Percentiles rank a stretch among this genome's conserved stretches.
Conservation (phyloP, 2,797 vertebrate genomes). For the Acropternis orthonyx region DNA sequence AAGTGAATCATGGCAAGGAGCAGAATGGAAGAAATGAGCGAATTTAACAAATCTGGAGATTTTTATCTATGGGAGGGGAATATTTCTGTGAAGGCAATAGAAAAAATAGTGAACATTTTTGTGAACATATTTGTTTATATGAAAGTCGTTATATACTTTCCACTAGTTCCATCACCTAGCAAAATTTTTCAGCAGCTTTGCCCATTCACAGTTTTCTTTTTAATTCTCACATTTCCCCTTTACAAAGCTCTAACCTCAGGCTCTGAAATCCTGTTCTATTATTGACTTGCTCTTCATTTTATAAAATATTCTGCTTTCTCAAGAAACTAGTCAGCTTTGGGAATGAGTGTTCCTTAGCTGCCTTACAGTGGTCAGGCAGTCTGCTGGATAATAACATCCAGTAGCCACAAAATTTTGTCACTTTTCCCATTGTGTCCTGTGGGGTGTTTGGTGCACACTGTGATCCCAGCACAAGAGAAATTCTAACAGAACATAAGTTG, state of each 20-base stretch:
- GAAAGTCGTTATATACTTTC: background rate
- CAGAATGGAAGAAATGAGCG: background rate
- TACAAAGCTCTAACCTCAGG: background rate
- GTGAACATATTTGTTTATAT: background rate
- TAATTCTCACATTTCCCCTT: background rate
- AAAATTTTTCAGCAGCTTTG: background rate
- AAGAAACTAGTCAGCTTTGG: background rate
- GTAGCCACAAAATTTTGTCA: background rate
- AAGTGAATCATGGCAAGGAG: background rate
- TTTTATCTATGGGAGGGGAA: background rate
- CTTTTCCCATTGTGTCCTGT: background rate
- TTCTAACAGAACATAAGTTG: background rate
- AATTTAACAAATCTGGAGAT: constrained; percentile 14
- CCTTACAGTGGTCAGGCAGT: fast-evolving
- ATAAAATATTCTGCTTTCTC: background rate
- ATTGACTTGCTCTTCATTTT: background rate
- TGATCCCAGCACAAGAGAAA: background rate
- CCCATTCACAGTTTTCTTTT: background rate
- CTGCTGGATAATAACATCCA: background rate
- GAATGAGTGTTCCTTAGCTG: background rate
- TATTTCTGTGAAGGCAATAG: background rate
- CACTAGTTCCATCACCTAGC: background rate
- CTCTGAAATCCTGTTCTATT: background rate
- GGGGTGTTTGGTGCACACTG: background rate
- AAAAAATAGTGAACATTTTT: background rate